A percentile compares a stretch with the other conserved stretches of the same genome.
phyloP scores from a whole-genome alignment of 2,113 vertebrate genomes.

The Chaenogobius annularis region DNA sequence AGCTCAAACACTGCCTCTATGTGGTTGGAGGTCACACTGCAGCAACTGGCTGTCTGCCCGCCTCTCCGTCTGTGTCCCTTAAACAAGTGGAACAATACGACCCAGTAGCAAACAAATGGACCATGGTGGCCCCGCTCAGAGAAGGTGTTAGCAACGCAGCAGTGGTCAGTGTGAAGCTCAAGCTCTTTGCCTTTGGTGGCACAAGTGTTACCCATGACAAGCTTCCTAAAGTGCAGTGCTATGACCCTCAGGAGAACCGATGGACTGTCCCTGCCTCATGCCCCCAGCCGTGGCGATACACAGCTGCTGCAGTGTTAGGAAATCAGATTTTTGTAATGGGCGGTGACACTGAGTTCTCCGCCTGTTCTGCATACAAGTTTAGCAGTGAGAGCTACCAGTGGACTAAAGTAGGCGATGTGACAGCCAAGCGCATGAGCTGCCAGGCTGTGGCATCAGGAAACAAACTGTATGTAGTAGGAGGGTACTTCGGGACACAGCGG shows the following conservation, averaged over 20 bases:
- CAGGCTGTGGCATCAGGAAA: constrained; percentile 85
- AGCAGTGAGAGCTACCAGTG: constrained; percentile 85
- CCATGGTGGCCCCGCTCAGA: constrained; percentile 82
- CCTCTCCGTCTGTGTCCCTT: constrained; percentile 83
- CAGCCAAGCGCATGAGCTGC: constrained; percentile 84
- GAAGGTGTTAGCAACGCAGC: constrained; percentile 86
- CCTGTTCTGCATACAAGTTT: constrained; percentile 85
- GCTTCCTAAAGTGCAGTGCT: constrained; percentile 85
- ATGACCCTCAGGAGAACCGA: constrained; percentile 81
- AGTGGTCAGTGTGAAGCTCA: constrained; percentile 83
- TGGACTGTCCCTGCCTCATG: constrained; percentile 83
- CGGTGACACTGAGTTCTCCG: constrained; percentile 84
- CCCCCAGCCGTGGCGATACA: constrained; percentile 86
- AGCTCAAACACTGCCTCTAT: constrained; percentile 82
- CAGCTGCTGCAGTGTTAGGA: constrained; percentile 81
- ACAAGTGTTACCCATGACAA: constrained; percentile 84
- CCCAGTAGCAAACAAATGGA: constrained; percentile 83
- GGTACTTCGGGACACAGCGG: constrained; percentile 84
- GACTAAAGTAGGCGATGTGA: constrained; percentile 85
- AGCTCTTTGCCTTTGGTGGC: constrained; percentile 84
- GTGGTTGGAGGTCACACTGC: constrained; percentile 85
- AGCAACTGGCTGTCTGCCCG: constrained; percentile 80
- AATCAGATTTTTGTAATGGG: constrained; percentile 85
- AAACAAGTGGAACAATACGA: constrained; percentile 87
- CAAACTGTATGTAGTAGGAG: constrained; percentile 85